These are phyloP conservation scores for Deilephila elpenor DNA, from an alignment of 2,888 invertebrate species.

Conservation along the genomic window DNA sequence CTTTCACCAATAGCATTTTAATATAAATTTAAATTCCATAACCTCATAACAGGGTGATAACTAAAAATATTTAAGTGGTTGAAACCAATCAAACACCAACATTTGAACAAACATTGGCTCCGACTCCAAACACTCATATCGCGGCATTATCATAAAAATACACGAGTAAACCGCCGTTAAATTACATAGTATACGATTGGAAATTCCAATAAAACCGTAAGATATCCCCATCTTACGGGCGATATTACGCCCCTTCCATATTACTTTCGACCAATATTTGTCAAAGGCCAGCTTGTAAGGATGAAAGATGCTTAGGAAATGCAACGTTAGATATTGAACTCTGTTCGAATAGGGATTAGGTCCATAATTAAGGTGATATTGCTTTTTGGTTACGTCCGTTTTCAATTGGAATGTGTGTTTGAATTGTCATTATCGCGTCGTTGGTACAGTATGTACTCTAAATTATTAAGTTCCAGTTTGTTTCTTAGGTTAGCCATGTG, in stretches of 20 bases:
- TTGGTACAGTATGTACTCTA: background rate
- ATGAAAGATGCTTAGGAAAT: constrained; percentile 22
- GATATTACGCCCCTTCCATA: constrained; percentile 61
- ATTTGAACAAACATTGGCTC: constrained; percentile 16
- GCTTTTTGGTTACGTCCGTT: background rate
- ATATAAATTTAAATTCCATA: too few species aligned
- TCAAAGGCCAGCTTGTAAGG: constrained; percentile 60
- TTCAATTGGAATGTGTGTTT: background rate
- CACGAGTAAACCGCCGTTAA: constrained; percentile 14
- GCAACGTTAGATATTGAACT: constrained; percentile 17
- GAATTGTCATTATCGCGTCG: background rate
- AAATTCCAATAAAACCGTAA: constrained; percentile 62
- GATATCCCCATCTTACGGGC: constrained; percentile 51
- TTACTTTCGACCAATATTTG: constrained; percentile 74
- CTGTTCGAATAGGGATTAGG: background rate
- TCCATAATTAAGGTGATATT: constrained; percentile 13
- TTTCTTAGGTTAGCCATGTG: too few species aligned
- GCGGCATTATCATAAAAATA: constrained; percentile 17
- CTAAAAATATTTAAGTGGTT: background rate
- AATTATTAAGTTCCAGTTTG: too few species aligned
- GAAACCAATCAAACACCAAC: background rate
- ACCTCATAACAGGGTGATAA: too few species aligned
- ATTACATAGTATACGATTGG: constrained; percentile 29
- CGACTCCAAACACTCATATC: constrained; percentile 16
- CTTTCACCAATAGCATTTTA: too few species aligned